phyloP scores from a whole-genome alignment of 2,888 invertebrate genomes.

The Pardosa pseudoannulata region DNA sequence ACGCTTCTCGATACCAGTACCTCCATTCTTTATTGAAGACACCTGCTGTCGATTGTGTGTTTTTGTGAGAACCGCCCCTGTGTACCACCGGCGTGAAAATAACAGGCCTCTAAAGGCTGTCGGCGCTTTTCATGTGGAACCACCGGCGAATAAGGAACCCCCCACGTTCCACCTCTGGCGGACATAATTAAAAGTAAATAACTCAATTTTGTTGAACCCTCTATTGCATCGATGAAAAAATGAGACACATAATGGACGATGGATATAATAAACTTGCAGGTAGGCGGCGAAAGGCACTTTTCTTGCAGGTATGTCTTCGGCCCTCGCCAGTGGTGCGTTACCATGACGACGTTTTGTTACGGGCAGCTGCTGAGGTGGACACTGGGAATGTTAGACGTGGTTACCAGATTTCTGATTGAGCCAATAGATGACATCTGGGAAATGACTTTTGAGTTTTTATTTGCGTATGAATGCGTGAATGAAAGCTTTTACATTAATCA shows the following conservation, averaged over 20 bases:
- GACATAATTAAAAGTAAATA: slow-evolving; percentile 63
- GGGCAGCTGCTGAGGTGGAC: background rate
- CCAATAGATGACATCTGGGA: no score
- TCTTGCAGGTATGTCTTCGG: background rate
- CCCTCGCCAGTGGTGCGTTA: slow-evolving; percentile 37
- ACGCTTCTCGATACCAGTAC: no score
- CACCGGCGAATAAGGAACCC: background rate
- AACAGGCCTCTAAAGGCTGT: background rate
- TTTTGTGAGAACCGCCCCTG: background rate
- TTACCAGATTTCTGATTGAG: no score
- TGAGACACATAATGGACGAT: background rate
- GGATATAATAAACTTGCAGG: slow-evolving; percentile 25
- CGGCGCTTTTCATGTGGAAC: slow-evolving; percentile 1
- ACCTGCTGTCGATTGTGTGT: slow-evolving; percentile 15
- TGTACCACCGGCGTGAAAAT: slow-evolving; percentile 3
- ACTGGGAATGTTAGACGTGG: no score
- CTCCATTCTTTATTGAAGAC: no score
- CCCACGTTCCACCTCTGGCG: background rate
- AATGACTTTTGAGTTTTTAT: no score
- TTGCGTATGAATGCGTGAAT: no score
- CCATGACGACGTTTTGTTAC: slow-evolving; percentile 49
- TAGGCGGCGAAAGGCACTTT: slow-evolving; percentile 40
- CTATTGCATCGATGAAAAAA: background rate
- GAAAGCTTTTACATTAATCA: no score
- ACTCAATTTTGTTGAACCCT: slow-evolving; percentile 46